Percentiles rank a stretch among this genome's conserved stretches.
Conservation (phyloP, 2,888 invertebrate species). For the Campoplex capitator region DNA sequence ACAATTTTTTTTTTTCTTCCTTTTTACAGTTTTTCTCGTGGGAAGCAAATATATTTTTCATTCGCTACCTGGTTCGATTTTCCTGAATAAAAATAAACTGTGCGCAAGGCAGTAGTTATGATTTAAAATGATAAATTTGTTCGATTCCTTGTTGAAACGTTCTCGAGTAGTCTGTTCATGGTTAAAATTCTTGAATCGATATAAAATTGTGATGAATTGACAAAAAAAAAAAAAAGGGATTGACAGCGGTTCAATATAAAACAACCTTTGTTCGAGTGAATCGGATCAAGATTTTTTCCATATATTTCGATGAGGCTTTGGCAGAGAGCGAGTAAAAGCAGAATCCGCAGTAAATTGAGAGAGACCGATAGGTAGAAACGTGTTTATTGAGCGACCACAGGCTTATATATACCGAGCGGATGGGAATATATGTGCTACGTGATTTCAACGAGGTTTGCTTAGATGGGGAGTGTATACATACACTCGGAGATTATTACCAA, state of each 20-base stretch:
- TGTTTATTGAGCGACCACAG: conserved; percentile 39
- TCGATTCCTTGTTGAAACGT: neutral
- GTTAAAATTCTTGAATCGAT: neutral
- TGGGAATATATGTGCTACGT: conserved; percentile 57
- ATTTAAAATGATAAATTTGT: too few species aligned
- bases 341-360: conserved; percentile 15
- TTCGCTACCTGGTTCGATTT: too few species aligned
- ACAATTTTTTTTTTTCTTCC: too few species aligned
- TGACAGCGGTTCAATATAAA: neutral
- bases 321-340: neutral
- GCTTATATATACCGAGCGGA: neutral
- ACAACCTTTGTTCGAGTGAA: neutral
- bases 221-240: neutral
- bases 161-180: neutral
- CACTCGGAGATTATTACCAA: conserved; percentile 79
- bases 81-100: too few species aligned
- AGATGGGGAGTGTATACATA: conserved; percentile 69
- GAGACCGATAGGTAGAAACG: conserved; percentile 26
- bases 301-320: neutral
- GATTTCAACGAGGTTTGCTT: conserved; percentile 72
- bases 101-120: too few species aligned
- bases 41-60: too few species aligned
- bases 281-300: neutral
- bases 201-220: neutral
- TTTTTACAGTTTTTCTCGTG: too few species aligned